Evolutionary conservation across 2,888 invertebrate species (phyloP).

Genomic region (Gonocerus acuteangulatus): DNA sequence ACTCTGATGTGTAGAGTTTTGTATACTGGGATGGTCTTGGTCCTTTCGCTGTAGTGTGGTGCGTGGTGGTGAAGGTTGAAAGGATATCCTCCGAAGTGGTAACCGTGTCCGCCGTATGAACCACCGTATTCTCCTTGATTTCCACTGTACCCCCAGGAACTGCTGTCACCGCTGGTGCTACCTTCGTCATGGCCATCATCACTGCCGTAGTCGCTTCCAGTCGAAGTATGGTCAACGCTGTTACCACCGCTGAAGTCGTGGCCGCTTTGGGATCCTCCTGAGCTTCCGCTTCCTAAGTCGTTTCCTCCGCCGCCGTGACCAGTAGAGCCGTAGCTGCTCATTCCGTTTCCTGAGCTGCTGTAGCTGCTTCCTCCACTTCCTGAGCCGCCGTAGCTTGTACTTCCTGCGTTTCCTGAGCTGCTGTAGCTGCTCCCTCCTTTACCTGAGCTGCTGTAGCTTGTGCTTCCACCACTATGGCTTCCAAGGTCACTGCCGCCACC

Average conservation of each 20-base stretch:
- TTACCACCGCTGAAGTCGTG: background rate
- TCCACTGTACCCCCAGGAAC: background rate
- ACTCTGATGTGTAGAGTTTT: constrained; percentile 30
- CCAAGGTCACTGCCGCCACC: background rate
- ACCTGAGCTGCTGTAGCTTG: constrained; percentile 7
- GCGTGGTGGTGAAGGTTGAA: constrained; percentile 13
- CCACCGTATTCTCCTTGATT: background rate
- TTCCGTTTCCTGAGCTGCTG: background rate
- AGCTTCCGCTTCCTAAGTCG: background rate
- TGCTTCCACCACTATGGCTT: constrained; percentile 1
- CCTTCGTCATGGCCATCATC: background rate
- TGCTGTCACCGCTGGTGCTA: background rate
- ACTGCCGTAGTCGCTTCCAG: background rate
- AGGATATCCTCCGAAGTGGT: background rate
- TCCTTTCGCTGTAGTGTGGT: constrained; percentile 30
- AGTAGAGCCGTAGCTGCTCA: no score
- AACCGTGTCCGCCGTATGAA: constrained; percentile 11
- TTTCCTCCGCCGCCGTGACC: background rate
- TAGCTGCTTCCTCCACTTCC: background rate
- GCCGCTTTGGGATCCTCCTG: background rate
- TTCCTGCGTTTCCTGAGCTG: background rate
- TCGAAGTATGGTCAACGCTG: background rate
- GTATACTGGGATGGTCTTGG: constrained; percentile 31
- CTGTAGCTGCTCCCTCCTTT: background rate
- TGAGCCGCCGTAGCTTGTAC: background rate